Conservation (phyloP, 2,797 vertebrate species). For the Enteromius thamalakanensis region DNA sequence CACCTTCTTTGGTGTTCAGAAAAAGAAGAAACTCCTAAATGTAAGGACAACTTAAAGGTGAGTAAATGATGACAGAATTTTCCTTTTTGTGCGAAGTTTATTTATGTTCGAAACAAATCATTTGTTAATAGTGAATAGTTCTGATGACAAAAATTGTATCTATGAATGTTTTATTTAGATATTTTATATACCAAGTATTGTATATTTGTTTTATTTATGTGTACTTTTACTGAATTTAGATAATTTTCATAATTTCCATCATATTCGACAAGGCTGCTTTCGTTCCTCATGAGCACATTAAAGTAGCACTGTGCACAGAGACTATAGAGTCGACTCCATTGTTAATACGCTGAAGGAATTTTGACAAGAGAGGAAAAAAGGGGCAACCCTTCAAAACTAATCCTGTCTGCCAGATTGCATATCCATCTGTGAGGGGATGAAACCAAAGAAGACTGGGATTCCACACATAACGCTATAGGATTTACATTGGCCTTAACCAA, state of each 20-base stretch:
- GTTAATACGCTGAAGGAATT: slow-evolving; percentile 43
- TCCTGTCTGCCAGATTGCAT: slow-evolving; percentile 75
- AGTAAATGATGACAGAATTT: not conserved
- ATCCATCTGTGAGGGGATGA: slow-evolving; percentile 78
- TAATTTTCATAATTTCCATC: not conserved
- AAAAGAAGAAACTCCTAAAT: not conserved
- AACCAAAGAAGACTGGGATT: slow-evolving; percentile 80
- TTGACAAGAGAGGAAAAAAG: slow-evolving; percentile 57
- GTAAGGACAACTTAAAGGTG: not conserved
- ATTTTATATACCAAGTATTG: not conserved
- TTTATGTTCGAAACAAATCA: not conserved
- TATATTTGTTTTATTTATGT: not conserved
- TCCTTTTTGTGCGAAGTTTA: not conserved
- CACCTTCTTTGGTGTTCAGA: not conserved
- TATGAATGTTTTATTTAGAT: not conserved
- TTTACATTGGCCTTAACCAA: slow-evolving; percentile 82
- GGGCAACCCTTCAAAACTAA: slow-evolving; percentile 71
- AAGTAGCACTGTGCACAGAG: slow-evolving; percentile 1
- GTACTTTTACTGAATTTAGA: not conserved
- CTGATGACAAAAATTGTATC: not conserved
- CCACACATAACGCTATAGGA: slow-evolving; percentile 74
- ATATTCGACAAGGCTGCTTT: not conserved
- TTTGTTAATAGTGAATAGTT: not conserved
- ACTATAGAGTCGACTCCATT: slow-evolving; percentile 27
- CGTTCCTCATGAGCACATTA: slow-evolving; percentile 18